These are phyloP conservation scores for Periparus ater DNA, from an alignment of 2,797 vertebrate species.

Conservation along the genomic window DNA sequence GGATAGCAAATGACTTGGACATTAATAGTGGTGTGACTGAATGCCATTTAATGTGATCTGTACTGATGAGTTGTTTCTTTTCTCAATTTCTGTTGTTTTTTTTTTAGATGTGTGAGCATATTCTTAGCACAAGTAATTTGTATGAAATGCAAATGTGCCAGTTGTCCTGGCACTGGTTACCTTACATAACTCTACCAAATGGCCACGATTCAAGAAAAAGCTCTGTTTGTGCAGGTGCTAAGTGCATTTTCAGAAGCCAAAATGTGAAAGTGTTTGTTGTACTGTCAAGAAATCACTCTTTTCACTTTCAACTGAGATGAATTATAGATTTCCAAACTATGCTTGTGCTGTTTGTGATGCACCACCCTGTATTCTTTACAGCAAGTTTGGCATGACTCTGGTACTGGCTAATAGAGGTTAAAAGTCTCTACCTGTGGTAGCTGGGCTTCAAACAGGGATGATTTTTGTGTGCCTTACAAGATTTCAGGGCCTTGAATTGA, in stretches of 20 bases:
- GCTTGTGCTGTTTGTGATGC: neutral
- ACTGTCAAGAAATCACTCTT: neutral
- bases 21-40: neutral
- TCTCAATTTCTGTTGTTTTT: neutral
- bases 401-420: neutral
- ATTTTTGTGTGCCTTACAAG: neutral
- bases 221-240: neutral
- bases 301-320: neutral
- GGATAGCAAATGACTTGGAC: neutral
- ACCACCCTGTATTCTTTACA: neutral
- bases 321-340: neutral
- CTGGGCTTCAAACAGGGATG: neutral
- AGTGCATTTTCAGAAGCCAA: conserved; percentile 7
- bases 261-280: neutral
- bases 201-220: neutral
- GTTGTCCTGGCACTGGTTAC: neutral
- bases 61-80: neutral
- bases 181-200: neutral
- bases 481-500: neutral
- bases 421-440: neutral
- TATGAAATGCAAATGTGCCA: neutral
- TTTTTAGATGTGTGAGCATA: neutral
- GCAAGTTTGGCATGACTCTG: neutral
- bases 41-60: neutral
- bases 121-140: neutral